Conservation (phyloP, 1,140 invertebrate genomes). For the Globodera rostochiensis region DNA sequence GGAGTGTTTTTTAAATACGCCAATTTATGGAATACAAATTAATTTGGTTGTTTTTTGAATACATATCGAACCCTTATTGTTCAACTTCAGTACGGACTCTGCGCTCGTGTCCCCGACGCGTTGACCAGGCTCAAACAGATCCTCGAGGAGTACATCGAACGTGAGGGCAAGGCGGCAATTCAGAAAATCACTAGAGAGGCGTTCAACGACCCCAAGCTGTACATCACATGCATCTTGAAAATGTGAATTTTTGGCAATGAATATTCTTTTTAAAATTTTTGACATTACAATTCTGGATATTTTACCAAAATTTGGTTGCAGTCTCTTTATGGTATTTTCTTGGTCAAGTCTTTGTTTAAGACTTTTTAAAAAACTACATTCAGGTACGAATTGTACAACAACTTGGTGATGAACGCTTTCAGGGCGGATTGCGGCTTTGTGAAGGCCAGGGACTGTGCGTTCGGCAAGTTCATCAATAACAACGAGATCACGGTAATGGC, state of each 20-base stretch:
- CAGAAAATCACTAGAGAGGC: constrained; percentile 85
- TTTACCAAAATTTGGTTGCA: too few species aligned
- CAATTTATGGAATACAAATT: too few species aligned
- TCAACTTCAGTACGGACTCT: constrained; percentile 75
- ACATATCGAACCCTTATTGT: too few species aligned
- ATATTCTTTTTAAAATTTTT: too few species aligned
- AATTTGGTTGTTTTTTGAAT: too few species aligned
- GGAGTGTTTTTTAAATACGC: neutral
- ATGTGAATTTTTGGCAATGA: neutral
- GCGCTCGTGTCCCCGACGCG: constrained; percentile 88
- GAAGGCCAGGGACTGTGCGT: constrained; percentile 92
- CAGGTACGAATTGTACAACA: constrained; percentile 96
- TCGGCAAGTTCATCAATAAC: constrained; percentile 93
- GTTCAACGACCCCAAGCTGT: constrained; percentile 19
- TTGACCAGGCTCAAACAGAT: constrained; percentile 83
- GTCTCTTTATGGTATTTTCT: neutral
- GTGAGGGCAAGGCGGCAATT: constrained; percentile 86
- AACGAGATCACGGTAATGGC: constrained; percentile 89
- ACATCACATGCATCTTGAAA: constrained; percentile 1
- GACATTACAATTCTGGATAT: too few species aligned
- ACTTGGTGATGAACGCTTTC: constrained; percentile 87
- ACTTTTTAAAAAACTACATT: constrained; percentile 19
- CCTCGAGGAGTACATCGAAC: constrained; percentile 88
- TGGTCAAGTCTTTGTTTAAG: neutral
- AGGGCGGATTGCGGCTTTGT: constrained; percentile 96